Evolutionary conservation across 2,113 vertebrate species (phyloP).

Genomic region (Epinephelus fuscoguttatus): DNA sequence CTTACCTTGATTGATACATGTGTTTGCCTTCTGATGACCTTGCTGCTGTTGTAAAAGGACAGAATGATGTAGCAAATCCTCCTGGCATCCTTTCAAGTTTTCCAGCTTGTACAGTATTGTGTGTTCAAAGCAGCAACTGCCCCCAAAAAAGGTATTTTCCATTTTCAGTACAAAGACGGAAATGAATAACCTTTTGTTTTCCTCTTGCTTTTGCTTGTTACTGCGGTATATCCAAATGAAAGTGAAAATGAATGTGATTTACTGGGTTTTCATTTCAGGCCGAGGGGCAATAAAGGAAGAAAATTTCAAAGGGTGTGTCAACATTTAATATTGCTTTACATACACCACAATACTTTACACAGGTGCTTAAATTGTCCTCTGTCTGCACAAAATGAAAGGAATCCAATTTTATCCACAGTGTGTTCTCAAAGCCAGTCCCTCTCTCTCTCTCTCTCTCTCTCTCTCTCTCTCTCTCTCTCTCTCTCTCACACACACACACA

Average conservation of each 20-base stretch:
- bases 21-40: neutral
- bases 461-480: neutral
- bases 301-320: neutral
- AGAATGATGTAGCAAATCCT: neutral
- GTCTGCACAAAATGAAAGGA: slow-evolving; percentile 42
- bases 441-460: neutral
- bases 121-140: neutral
- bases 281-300: slow-evolving; percentile 6
- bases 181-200: slow-evolving; percentile 7
- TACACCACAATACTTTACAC: slow-evolving; percentile 34
- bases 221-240: slow-evolving; percentile 11
- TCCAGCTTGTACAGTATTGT: neutral
- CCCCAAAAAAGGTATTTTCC: neutral
- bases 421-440: neutral
- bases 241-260: slow-evolving; percentile 13
- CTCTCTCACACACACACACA: neutral
- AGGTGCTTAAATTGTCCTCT: slow-evolving; percentile 38
- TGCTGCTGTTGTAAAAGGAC: neutral
- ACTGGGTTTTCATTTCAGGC: slow-evolving; percentile 34
- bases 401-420: slow-evolving; percentile 38
- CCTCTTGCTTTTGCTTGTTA: slow-evolving; percentile 3
- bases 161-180: neutral
- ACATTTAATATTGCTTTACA: slow-evolving; percentile 43
- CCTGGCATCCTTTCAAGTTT: neutral
- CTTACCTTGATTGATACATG: neutral